Conservation (phyloP, 1,140 invertebrate genomes). For the Rhizoglyphus robini region DNA sequence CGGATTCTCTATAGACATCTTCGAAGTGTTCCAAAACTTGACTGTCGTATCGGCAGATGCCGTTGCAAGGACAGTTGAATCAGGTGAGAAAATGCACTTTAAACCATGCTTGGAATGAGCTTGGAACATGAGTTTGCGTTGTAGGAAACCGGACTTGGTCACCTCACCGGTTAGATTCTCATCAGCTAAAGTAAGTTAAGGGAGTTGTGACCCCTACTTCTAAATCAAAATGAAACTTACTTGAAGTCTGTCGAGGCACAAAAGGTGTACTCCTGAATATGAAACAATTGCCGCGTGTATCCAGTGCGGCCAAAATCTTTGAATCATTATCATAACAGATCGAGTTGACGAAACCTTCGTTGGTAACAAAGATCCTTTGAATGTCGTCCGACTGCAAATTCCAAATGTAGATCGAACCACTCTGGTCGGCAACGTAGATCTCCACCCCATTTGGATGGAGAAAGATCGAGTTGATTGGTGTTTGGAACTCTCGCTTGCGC, state of each 20-base stretch:
- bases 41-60: conserved; percentile 86
- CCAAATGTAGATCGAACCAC: conserved; percentile 79
- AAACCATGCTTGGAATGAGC: conserved; percentile 77
- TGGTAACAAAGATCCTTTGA: conserved; percentile 57
- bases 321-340: conserved; percentile 74
- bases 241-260: no score
- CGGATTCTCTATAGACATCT: conserved; percentile 30
- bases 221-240: no score
- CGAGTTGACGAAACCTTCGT: conserved; percentile 68
- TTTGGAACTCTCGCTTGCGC: conserved; percentile 70
- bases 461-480: conserved; percentile 78
- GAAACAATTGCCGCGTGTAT: conserved; percentile 51
- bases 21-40: conserved; percentile 68
- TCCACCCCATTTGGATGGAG: conserved; percentile 60
- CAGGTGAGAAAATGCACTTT: conserved; percentile 84
- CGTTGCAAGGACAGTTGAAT: conserved; percentile 79
- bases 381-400: conserved; percentile 78
- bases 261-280: conserved; percentile 16
- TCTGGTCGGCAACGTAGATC: conserved; percentile 82
- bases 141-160: conserved; percentile 13
- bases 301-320: conserved; percentile 78
- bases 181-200: not conserved
- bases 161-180: not conserved
- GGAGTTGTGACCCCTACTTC: no score
- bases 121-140: conserved; percentile 43